Conservation (phyloP, 2,113 vertebrate genomes). For the Piaya cayana region DNA sequence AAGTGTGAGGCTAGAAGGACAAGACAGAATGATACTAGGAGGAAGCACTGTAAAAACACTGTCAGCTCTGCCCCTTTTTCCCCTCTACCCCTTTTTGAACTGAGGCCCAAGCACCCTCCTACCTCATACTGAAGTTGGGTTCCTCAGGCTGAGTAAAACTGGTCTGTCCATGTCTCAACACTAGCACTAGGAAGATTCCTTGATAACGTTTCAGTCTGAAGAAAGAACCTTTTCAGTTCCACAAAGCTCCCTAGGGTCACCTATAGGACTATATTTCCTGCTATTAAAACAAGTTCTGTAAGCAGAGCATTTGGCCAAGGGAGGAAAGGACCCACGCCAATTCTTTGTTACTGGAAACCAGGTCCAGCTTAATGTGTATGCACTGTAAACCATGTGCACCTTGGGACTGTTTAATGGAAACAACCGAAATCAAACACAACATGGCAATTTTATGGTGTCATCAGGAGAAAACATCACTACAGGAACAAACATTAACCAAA, state of each 20-base stretch:
- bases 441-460: neutral
- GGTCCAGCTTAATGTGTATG: neutral
- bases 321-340: neutral
- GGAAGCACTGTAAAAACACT: neutral
- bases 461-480: neutral
- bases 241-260: neutral
- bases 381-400: neutral
- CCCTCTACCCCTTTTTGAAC: neutral
- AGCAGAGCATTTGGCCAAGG: neutral
- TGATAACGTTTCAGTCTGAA: neutral
- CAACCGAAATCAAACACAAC: neutral
- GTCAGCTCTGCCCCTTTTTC: neutral
- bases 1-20: neutral
- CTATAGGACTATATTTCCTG: neutral
- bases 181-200: neutral
- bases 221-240: neutral
- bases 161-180: neutral
- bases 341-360: neutral
- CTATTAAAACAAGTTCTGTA: neutral
- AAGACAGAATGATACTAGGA: neutral
- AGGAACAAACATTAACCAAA: neutral
- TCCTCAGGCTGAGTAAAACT: neutral
- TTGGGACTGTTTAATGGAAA: neutral
- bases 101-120: neutral
- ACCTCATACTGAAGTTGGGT: neutral